Evolutionary conservation across 2,113 vertebrate species (phyloP).

Genomic region (Dicentrarchus labrax): DNA sequence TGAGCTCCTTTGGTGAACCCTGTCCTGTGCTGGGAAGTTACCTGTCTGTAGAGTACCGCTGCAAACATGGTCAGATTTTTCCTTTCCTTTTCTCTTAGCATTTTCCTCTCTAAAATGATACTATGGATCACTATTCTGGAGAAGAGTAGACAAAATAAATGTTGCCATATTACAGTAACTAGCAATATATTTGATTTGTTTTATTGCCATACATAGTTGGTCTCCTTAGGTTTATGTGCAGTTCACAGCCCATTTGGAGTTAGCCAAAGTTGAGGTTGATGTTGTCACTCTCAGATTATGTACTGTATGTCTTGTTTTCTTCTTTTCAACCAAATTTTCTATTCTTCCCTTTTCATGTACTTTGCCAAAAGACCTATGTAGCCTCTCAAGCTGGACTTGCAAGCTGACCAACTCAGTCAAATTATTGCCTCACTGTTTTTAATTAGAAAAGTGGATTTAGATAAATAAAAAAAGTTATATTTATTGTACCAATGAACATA

Average conservation of each 20-base stretch:
- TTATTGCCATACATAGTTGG: not conserved
- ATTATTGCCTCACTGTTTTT: not conserved
- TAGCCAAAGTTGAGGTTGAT: not conserved
- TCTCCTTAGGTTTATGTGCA: not conserved
- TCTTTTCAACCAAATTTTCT: not conserved
- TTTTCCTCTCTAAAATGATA: not conserved
- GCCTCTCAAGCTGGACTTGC: not conserved
- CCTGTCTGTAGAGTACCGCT: constrained; percentile 91
- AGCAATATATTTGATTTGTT: not conserved
- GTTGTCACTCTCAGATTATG: not conserved
- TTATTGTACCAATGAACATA: not conserved
- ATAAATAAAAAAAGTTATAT: not conserved
- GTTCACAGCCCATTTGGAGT: not conserved
- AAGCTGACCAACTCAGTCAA: not conserved
- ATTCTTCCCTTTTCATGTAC: not conserved
- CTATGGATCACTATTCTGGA: not conserved
- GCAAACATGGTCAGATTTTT: constrained; percentile 87
- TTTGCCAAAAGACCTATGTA: not conserved
- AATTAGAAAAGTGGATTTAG: not conserved
- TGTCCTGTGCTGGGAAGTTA: constrained; percentile 90
- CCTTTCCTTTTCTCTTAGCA: not conserved
- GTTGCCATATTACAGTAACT: not conserved
- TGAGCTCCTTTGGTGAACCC: constrained; percentile 87
- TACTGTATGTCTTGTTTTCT: not conserved
- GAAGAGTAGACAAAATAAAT: not conserved